Base-by-base conservation (phyloP, 2,888 invertebrate genomes). In the Drosophila suboccidentalis region DNA sequence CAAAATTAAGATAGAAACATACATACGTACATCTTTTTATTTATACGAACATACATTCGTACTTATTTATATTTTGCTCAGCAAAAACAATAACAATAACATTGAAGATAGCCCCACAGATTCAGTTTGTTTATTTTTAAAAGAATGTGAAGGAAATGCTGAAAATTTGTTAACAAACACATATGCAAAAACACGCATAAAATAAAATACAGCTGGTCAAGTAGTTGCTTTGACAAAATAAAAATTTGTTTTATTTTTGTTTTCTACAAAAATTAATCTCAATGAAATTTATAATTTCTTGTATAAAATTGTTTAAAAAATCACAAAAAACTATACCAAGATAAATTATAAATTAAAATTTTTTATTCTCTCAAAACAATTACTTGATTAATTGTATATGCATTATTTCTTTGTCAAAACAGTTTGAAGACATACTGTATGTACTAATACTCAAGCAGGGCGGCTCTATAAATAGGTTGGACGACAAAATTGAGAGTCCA, bases 61-160 rank as follows among this genome's bases (percentile, higher is more conserved):
- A 50, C 47, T 46, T 74, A 71, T 73, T 60, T 76, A 46, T 66
- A 70, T 70, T 60, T 73, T 65, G 55, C 59, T 61, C 47, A 57
- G 69, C 68, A 73, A 73, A 73, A 73, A 61, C 43, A 73, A 73
- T 74, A 73, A 61, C 43, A 74, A 62, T 73, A 70, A 63, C 70
- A 66, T 73, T 73, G 76, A 73, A 73, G 70, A 62, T 60, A 73
- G 55, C 19, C 39, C 39, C 62, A 53, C 59, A 47, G 38, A 50
- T 60, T 62, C 55, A 57, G 39, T 53, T 76, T 77, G 72, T 78
- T 76, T 77, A 77, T 77, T 78, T 78, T 62, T 54, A 75, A 72
- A 78, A 78, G 68, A 76, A 76, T 76, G 69, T 10, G 73, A 76
- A 76, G 75, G 72, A 76, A 76, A 76, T 65, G 51, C 61, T 36